Evolutionary conservation across 2,113 vertebrate genomes (phyloP), one percentile per base, ranked within the genome.

Genomic region (Eulemur rufifrons): DNA sequence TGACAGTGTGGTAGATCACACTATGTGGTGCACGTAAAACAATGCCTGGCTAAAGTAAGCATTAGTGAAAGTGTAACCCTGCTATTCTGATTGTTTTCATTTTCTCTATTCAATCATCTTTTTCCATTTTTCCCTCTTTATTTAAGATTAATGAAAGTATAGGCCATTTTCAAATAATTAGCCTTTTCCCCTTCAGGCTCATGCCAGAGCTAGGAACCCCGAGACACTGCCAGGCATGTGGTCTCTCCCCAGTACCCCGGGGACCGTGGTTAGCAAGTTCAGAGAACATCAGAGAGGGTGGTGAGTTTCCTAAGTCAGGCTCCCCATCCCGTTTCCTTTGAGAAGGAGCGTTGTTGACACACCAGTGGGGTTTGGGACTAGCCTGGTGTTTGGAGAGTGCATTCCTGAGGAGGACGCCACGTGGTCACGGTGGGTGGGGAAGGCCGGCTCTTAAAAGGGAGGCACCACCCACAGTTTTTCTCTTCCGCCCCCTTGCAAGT

Each of bases 301-400:
- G 78, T 92, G 97, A 96, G 93, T 91, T 73, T 77, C 69, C 74
- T 54, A 56, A 94, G 80, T 80, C 83, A 42, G 66, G 86, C 47
- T 82, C 66, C 84, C 63, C 61, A 8, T 73, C 73, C 90, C 63
- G 8, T 74, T 66, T 92, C 93, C 98, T 98, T 97, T 98, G 98
- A 97, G 97, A 97, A 90, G 95, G 96, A 47, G 8, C 0, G 2
- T 63, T 97, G 97, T 96, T 96, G 98, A 98, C 97, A 98, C 91
- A 68, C 94, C 93, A 93, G 95, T 82, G 97, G 96, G 95, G 80
- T 78, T 92, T 34, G 97, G 97, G 95, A 95, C 95, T 97, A 97
- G 63, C 95, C 97, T 34, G 97, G 95, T 92, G 95, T 37, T 95
- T 8, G 71, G 54, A 69, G 59, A 52, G 27, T 2, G 20, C 45